Conservation (phyloP, 2,113 vertebrate species). For the Thryonomys swinderianus region DNA sequence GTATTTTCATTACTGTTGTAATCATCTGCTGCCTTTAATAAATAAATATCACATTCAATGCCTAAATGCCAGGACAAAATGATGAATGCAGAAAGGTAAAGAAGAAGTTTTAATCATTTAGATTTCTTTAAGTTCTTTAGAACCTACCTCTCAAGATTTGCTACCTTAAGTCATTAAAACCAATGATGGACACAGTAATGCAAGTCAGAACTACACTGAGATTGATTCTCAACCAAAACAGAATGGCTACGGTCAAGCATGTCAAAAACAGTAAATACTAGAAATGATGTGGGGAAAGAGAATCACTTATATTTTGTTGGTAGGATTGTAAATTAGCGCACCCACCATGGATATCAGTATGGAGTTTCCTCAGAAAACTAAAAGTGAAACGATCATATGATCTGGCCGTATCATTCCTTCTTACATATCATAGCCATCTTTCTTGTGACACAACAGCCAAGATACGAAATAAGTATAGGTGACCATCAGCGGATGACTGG, state of each 20-base stretch:
- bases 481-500: not conserved
- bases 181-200: not conserved
- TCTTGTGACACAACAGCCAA: not conserved
- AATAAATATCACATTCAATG: not conserved
- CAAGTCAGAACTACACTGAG: not conserved
- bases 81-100: not conserved
- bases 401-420: not conserved
- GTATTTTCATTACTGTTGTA: not conserved
- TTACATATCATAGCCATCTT: not conserved
- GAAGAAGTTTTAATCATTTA: not conserved
- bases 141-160: not conserved
- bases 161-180: not conserved
- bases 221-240: not conserved
- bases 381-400: not conserved
- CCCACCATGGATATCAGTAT: not conserved
- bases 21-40: not conserved
- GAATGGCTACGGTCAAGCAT: not conserved
- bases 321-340: not conserved
- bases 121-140: conserved; percentile 15
- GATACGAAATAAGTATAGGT: not conserved
- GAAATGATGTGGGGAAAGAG: not conserved
- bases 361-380: not conserved
- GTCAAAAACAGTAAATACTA: not conserved
- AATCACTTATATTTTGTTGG: not conserved
- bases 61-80: not conserved